Evolutionary conservation across 37 sponge, comb jelly and placozoan genomes (phyloP), one percentile per base, ranked within the genome.

Genomic region (Spongilla lacustris): DNA sequence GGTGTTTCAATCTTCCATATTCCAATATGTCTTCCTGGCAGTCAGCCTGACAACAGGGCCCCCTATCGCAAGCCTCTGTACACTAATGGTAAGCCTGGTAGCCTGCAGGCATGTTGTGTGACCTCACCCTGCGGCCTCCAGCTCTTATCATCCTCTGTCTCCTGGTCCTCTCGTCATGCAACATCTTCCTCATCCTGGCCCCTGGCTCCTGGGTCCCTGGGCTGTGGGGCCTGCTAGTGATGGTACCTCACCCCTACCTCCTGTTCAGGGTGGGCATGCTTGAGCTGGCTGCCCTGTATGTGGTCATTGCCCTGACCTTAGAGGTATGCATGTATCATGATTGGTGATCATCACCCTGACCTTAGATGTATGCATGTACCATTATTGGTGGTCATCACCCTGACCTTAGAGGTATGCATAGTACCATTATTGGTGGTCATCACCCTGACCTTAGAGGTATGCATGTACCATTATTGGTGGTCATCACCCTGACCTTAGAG

Each of bases 1-100:
- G 0, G 23, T 97, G 24, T 97, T 97, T 81, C 75, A 48, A 19
- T 75, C 76, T 75, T 90, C 93, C 26, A 89, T 83, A 36, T 95
- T 88, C 80, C 96, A 93, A 77, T 95, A 95, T 81, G 72, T 97
- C 29, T 84, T n/a, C 17, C 75, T 97, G 36, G 91, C 90, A 5
- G 66, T 97, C 27, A 87, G 84, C 21, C 86, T 97, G 78, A 87
- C 95, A 26, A 88, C 88, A 26, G 95, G 90, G 13, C 87, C 93
- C 36, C 97, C 22, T 95, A 90, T 50, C 70, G 97, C 25, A 81
- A 81, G 70, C 89, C 95, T 5, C 31, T 92, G 49, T 92, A 89
- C 84, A 93, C 92, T 19, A 97, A 97, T 46, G 66, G 91, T 91
- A n/a, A 91, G 87, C 22, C 58, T 22, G 41, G 6, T 41, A 41